phyloP scores from a whole-genome alignment of 2,113 vertebrate genomes.

The Eclectus roratus region DNA sequence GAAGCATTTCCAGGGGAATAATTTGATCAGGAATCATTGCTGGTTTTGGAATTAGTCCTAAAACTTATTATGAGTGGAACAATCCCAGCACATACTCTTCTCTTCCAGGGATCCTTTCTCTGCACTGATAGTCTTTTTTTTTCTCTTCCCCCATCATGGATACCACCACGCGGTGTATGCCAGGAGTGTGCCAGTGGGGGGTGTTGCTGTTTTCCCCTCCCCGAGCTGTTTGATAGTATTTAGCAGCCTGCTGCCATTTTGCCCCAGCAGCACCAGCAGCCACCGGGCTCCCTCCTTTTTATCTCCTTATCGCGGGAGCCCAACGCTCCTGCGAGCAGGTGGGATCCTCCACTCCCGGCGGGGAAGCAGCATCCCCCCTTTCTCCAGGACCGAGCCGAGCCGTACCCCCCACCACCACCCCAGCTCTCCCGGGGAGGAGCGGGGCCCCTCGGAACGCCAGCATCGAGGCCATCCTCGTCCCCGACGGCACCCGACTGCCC shows the following conservation, averaged over 20 bases:
- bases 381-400: neutral
- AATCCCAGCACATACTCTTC: neutral
- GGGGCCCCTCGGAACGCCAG: too few species aligned
- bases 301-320: slow-evolving; percentile 2
- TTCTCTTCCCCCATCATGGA: neutral
- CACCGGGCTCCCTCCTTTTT: neutral
- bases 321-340: neutral
- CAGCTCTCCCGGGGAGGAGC: neutral
- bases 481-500: neutral
- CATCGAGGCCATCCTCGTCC: neutral
- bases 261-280: neutral
- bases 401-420: too few species aligned
- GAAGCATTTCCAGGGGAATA: slow-evolving; percentile 56
- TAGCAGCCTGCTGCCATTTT: neutral
- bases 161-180: neutral
- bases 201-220: neutral
- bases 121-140: neutral
- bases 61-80: slow-evolving; percentile 58
- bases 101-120: neutral
- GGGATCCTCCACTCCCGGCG: neutral
- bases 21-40: slow-evolving; percentile 58
- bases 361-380: neutral
- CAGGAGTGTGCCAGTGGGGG: neutral
- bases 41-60: slow-evolving; percentile 46
- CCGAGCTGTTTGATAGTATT: neutral